Conservation (phyloP, 2,888 invertebrate species). For the Meliscaeva auricollis region DNA sequence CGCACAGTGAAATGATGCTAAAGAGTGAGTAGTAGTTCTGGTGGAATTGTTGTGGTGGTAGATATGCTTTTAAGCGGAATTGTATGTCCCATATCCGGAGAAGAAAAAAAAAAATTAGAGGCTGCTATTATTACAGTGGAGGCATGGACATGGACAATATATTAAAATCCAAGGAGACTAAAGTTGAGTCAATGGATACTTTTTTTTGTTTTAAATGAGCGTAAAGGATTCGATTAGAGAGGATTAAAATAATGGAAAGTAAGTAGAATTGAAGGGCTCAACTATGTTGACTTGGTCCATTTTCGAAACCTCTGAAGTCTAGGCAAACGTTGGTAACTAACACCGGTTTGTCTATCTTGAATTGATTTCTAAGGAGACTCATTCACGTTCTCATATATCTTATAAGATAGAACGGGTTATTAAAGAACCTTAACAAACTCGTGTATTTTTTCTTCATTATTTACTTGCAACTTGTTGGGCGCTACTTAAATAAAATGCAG, state of each 20-base stretch:
- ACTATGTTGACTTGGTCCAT: too few relatives aligned
- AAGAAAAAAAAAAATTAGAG: constrained; percentile 30
- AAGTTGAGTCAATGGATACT: constrained; percentile 38
- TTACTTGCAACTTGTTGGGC: too few relatives aligned
- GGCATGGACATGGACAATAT: constrained; percentile 23
- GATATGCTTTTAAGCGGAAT: constrained; percentile 33
- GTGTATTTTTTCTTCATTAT: too few relatives aligned
- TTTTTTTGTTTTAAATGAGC: neutral
- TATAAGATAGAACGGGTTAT: too few relatives aligned
- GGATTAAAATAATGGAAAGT: constrained; percentile 1
- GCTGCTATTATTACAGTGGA: neutral
- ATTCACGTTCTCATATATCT: too few relatives aligned
- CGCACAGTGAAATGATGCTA: neutral
- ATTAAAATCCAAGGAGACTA: neutral
- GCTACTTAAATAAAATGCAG: too few relatives aligned
- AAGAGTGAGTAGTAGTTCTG: constrained; percentile 37
- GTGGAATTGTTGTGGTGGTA: neutral
- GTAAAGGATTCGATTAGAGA: neutral
- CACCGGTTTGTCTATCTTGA: too few relatives aligned
- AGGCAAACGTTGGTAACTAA: too few relatives aligned
- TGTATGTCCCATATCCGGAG: constrained; percentile 47
- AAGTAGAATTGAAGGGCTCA: too few relatives aligned
- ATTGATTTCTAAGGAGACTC: too few relatives aligned
- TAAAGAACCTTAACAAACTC: too few relatives aligned
- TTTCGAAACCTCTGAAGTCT: too few relatives aligned